phyloP scores from a whole-genome alignment of 92 coral and sea anemone genomes.

The Actinernus sp. region DNA sequence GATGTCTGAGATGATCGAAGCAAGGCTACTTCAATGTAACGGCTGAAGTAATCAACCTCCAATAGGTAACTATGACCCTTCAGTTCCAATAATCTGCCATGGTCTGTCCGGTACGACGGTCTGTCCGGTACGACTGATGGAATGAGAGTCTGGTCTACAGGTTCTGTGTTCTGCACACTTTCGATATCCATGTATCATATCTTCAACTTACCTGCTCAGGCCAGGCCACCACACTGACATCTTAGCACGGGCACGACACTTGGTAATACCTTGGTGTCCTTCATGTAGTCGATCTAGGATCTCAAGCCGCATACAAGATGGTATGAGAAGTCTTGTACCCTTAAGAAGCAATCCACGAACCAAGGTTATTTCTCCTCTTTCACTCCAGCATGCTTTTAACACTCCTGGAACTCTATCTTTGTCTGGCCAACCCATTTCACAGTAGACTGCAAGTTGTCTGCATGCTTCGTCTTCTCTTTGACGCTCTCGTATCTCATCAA shows the following conservation, averaged over 20 bases:
- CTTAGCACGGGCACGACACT: slow-evolving; percentile 72
- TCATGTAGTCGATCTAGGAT: slow-evolving; percentile 72
- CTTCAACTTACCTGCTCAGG: slow-evolving; percentile 42
- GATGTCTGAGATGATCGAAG: slow-evolving; percentile 19
- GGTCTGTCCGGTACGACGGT: no score
- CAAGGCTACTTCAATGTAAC: slow-evolving; percentile 36
- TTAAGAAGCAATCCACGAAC: slow-evolving; percentile 55
- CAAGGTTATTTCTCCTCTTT: slow-evolving; percentile 30
- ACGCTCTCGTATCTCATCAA: slow-evolving; percentile 50
- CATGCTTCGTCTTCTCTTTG: slow-evolving; percentile 59
- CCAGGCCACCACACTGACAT: slow-evolving; percentile 86
- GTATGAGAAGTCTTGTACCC: slow-evolving; percentile 55
- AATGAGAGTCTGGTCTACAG: slow-evolving; percentile 45
- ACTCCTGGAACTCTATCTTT: slow-evolving; percentile 36
- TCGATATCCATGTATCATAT: slow-evolving; percentile 17
- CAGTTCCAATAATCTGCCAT: no score
- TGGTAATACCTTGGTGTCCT: slow-evolving; percentile 83
- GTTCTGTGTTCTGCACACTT: slow-evolving; percentile 47
- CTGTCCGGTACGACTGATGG: slow-evolving; percentile 54
- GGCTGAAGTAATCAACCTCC: slow-evolving; percentile 48
- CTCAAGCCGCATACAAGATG: slow-evolving; percentile 61
- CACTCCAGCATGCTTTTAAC: slow-evolving; percentile 51
- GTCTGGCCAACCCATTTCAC: slow-evolving; percentile 68
- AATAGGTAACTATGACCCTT: slow-evolving; percentile 46
- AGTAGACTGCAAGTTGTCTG: slow-evolving; percentile 31